A percentile compares a stretch with the other conserved stretches of the same genome.
These are phyloP conservation scores for Cantharis rufa DNA, from an alignment of 2,888 invertebrate genomes.

Conservation along the genomic window DNA sequence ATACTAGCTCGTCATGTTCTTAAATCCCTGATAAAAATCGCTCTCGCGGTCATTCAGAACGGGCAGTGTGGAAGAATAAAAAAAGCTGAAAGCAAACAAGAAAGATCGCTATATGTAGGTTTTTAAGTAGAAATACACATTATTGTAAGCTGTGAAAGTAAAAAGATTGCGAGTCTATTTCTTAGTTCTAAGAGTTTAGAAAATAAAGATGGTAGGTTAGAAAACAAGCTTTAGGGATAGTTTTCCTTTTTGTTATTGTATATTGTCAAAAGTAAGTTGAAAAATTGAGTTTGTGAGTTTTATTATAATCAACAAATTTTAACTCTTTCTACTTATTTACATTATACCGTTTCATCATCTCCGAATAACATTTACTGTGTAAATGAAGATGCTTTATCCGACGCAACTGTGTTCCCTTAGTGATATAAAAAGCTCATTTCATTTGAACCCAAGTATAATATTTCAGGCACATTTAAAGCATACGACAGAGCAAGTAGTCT, in stretches of 20 bases:
- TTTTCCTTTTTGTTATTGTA: background rate
- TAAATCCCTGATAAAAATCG: conserved; percentile 17
- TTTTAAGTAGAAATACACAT: conserved; percentile 23
- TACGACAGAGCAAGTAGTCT: conserved; percentile 32
- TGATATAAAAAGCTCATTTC: conserved; percentile 36
- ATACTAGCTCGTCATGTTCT: conserved; percentile 12
- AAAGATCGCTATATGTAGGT: conserved; percentile 17
- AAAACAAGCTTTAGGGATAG: background rate
- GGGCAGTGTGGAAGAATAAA: conserved; percentile 11
- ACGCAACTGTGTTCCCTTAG: conserved; percentile 16
- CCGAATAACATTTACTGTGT: conserved; percentile 26
- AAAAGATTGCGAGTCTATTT: conserved; percentile 13
- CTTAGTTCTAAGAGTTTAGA: background rate
- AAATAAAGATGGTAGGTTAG: background rate
- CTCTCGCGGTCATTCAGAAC: conserved; percentile 14
- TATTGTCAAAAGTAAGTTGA: background rate
- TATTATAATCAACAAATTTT: background rate
- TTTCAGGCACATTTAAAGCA: conserved; percentile 33
- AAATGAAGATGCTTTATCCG: conserved; percentile 31
- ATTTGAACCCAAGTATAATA: conserved; percentile 37
- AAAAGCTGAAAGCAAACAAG: conserved; percentile 7
- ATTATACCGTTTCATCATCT: conserved; percentile 23
- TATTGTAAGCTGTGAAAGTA: conserved; percentile 14
- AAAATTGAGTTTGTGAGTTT: background rate
- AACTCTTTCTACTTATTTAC: conserved; percentile 14